Percentiles rank a stretch among this genome's conserved stretches.
phyloP scores from a whole-genome alignment of 2,797 vertebrate genomes.

The Garrulus glandarius region DNA sequence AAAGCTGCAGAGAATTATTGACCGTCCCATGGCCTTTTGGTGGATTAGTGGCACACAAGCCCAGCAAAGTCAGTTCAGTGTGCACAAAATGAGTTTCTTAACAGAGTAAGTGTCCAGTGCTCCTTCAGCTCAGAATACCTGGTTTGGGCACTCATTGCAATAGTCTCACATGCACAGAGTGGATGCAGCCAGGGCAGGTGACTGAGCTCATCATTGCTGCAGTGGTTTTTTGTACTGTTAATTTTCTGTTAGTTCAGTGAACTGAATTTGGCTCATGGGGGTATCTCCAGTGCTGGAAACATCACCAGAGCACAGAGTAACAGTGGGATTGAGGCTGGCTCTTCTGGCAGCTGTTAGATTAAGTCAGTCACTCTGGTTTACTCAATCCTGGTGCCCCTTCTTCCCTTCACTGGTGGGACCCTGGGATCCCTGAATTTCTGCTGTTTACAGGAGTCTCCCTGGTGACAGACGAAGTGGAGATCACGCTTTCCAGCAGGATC shows the following conservation, averaged over 20 bases:
- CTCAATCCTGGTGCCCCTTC: neutral
- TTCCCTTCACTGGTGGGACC: neutral
- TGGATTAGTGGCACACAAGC: fast-evolving
- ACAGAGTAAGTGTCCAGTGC: neutral
- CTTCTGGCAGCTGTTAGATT: neutral
- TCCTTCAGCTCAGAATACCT: neutral
- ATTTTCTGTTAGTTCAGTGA: neutral
- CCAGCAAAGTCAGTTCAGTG: neutral
- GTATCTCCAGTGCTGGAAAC: neutral
- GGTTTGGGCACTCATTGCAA: neutral
- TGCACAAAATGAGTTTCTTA: neutral
- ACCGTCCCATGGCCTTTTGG: neutral
- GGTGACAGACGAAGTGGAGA: neutral
- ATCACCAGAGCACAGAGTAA: neutral
- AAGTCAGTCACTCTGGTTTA: neutral
- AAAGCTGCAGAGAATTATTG: neutral
- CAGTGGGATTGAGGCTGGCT: neutral
- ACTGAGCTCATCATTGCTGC: neutral
- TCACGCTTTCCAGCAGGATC: fast-evolving
- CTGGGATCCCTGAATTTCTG: neutral
- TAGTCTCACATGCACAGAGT: neutral
- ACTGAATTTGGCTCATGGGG: neutral
- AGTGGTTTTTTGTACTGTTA: neutral
- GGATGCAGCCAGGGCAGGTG: neutral
- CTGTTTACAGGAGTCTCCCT: neutral